Base-by-base conservation (phyloP, 2,113 vertebrate species). In the Hippopotamus amphibius region DNA sequence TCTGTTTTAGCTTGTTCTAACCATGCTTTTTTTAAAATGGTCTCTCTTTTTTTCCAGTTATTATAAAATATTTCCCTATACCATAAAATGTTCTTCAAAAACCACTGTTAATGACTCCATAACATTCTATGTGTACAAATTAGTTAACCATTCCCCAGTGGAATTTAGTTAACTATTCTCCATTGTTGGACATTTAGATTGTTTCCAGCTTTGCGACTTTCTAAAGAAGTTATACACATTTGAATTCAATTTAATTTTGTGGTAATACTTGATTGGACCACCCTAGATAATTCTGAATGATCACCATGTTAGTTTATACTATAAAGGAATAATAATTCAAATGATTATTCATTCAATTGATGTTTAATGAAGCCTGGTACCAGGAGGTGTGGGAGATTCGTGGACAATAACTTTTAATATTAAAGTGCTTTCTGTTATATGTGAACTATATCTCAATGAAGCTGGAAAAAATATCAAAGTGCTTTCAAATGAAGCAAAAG, bases 71-170 rank as follows among this genome's bases (percentile, higher is more conserved):
- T 83, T 57, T 95, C 19, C 68, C 22, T 48, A 69, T 28, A 15
- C 21, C 68, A 91, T 74, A 93, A 90, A 89, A 69, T 28, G 19
- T 57, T 80, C 55, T 86, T 88, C n/a, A 76, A 84, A 95, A 91
- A 65, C 46, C 72, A 57, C 1, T 71, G 55, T 46, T 68, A 81
- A 90, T 5, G 24, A 72, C 50, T 71, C 3, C 1, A 0, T 28
- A 72, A 95, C 26, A 61, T 28, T 63, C 43, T 71, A 57, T 2
- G 9, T 71, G 21, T 30, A 83, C 46, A 57, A 82, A 14, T 72
- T 48, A 72, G 61, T 37, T 66, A 84, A 79, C 30, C 13, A 86
- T 68, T 66, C 46, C 30, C 37, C 30, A 11, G 14, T 57, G 63
- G 57, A 43, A 86, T 61, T 79, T 28, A 84, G 55, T 80, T 83